A percentile compares a stretch with the other conserved stretches of the same genome.
phyloP scores from a whole-genome alignment of 2,888 invertebrate species.

The Ormyrus pomaceus region DNA sequence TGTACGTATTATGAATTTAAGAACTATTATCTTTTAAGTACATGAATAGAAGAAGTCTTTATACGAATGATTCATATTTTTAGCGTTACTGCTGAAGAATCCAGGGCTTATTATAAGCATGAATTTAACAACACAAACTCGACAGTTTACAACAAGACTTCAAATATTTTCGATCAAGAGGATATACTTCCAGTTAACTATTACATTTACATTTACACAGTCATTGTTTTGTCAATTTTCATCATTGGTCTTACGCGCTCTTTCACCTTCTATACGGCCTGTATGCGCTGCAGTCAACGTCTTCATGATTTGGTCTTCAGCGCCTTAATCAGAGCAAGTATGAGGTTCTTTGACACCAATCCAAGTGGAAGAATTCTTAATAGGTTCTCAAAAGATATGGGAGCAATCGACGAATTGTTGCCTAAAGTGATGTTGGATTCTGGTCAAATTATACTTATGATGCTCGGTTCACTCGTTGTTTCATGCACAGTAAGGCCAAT shows the following conservation, averaged over 20 bases:
- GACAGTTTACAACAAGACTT: background rate
- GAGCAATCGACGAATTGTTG: conserved; percentile 85
- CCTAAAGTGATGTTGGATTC: conserved; percentile 83
- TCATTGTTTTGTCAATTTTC: conserved; percentile 75
- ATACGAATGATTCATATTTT: conserved; percentile 3
- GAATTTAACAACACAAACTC: background rate
- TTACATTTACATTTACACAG: conserved; percentile 81
- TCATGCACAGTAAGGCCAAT: conserved; percentile 81
- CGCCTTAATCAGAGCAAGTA: conserved; percentile 77
- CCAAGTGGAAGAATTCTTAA: conserved; percentile 88
- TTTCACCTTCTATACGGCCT: conserved; percentile 75
- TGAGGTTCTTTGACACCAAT: conserved; percentile 90
- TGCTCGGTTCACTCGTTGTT: conserved; percentile 80
- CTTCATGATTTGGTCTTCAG: conserved; percentile 79
- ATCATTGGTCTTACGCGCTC: conserved; percentile 75
- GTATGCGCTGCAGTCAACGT: conserved; percentile 76
- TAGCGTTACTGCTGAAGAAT: conserved; percentile 52
- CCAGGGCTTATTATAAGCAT: conserved; percentile 31
- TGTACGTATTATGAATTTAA: conserved; percentile 63
- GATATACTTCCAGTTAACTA: conserved; percentile 36
- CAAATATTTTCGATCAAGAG: conserved; percentile 30
- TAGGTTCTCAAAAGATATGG: conserved; percentile 90
- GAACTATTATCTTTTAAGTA: background rate
- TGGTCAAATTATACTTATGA: conserved; percentile 75
- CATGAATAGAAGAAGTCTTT: background rate